Evolutionary conservation across 35 echinoderm and acorn worm species (phyloP).

Genomic region (Ophioderma brevispina): DNA sequence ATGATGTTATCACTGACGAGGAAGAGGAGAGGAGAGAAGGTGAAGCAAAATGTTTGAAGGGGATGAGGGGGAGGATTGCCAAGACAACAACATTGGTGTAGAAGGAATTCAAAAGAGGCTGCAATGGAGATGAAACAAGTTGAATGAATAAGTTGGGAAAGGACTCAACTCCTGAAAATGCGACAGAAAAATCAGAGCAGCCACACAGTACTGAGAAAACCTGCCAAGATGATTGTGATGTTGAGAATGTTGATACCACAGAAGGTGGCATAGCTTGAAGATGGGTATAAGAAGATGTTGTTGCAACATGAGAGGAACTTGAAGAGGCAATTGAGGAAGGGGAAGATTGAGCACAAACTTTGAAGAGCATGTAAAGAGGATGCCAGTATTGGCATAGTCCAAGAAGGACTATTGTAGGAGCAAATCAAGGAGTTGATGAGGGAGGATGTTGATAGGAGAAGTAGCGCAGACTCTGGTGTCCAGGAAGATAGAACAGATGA

Average conservation of each 20-base stretch:
- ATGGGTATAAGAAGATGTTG: background rate
- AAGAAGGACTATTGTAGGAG: background rate
- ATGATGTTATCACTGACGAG: conserved; percentile 29
- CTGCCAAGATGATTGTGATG: background rate
- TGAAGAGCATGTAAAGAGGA: conserved; percentile 26
- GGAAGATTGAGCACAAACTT: conserved; percentile 31
- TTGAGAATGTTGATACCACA: background rate
- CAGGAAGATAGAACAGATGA: background rate
- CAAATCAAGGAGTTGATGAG: background rate
- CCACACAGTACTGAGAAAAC: background rate
- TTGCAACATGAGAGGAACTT: conserved; percentile 55
- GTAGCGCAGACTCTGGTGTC: background rate
- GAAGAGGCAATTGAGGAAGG: conserved; percentile 59
- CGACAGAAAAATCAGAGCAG: no score
- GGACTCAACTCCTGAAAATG: no score
- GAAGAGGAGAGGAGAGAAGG: no score
- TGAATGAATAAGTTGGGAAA: no score
- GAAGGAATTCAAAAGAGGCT: no score
- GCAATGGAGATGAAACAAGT: no score
- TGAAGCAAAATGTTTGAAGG: no score
- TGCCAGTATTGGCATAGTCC: background rate
- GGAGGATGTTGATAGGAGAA: conserved; percentile 22
- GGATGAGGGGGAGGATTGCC: no score
- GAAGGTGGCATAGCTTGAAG: conserved; percentile 6
- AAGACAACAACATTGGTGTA: no score